Evolutionary conservation across 1,140 invertebrate genomes (phyloP), one percentile per base, ranked within the genome.

Genomic region (Bombus confusus): DNA sequence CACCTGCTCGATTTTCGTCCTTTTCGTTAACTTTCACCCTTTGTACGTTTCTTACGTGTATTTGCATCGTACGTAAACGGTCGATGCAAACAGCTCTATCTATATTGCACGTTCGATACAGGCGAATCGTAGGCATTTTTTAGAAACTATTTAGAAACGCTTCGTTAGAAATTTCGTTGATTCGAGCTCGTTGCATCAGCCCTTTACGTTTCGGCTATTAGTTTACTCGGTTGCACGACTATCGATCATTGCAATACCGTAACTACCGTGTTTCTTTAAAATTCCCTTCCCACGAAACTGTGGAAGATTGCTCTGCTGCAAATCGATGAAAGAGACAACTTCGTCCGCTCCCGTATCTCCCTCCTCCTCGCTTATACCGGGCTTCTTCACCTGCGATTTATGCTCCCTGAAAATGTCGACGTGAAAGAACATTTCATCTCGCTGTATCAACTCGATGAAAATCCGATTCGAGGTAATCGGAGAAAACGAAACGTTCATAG

Each of bases 241-340:
- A 95, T 92, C 96, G 86, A 94, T 95, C 92, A 96, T 96, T 92
- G 97, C 96, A 92, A 97, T 96, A 90, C 97, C 97, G 92, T 98
- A 98, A 88, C 96, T 96, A 92, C 91, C 95, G 93, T 97, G 97
- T 94, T 98, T 98, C 96, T 98, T 98, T 95, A 98, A 97, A 93
- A 98, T 97, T 89, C 98, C 98, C 90, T 97, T 97, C 94, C 8
- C 15, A 18, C 13, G 64, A 15, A 66, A 66, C 31, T 98, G 97
- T 87, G 96, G 95, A 92, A 97, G 96, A 92, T 97, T 97, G 95
- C 97, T 97, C 62, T 96, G 96, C 88, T 96, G 96, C 73, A 98
- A 96, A 94, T 98, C 97, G 94, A 98, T 98, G 95, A 98, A 98
- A 78, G 97, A 97, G 91, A 98, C 97, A 87, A 96, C 96, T 92